Base-by-base conservation (phyloP, 2,888 invertebrate genomes). In the Ennomos fuscantarius region DNA sequence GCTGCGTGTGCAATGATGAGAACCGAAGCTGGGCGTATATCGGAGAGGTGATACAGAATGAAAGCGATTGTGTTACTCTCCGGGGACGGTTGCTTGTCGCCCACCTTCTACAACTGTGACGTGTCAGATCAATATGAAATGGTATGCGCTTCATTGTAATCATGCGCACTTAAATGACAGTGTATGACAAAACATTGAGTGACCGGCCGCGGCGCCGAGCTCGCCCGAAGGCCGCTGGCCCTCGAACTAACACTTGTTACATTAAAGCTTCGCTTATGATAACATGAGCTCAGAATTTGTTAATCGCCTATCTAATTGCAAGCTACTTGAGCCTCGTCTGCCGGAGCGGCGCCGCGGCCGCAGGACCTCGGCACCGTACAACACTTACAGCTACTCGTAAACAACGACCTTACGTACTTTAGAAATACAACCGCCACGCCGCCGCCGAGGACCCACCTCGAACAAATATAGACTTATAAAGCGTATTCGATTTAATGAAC, bases 221-320 rank as follows among this genome's bases (percentile, higher is more conserved):
- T 76, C 81, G 74, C 66, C 73, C 73, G 65, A 70, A 61, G 66
- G 66, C 70, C 69, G 68, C 58, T 64, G 62, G 72, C 73, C 67
- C 74, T 74, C 79, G 69, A 79, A 80, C 82, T 82, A 81, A 81
- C 75, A 78, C 81, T 73, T 75, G 84, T 78, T 78, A 84, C 80
- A 82, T 89, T 88, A 87, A 89, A 89, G 90, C 90, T 86, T 87
- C 81, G 83, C 86, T 86, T 84, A 86, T 75, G 79, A 81, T 74
- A 80, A 84, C 67, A 69, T 81, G 72, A 81, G 86, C 85, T 85
- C 85, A 56, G 65, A 91, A 91, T 91, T 91, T 89, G 87, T 90
- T 90, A 89, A 86, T 87, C 84, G 86, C 89, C 91, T 91, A 91
- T 91, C 91, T 91, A 91, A 88, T 76, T 79, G 84, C 84, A 82